Evolutionary conservation across 2,113 vertebrate species (phyloP), one percentile per base, ranked within the genome.

Genomic region (Enhydra lutris): DNA sequence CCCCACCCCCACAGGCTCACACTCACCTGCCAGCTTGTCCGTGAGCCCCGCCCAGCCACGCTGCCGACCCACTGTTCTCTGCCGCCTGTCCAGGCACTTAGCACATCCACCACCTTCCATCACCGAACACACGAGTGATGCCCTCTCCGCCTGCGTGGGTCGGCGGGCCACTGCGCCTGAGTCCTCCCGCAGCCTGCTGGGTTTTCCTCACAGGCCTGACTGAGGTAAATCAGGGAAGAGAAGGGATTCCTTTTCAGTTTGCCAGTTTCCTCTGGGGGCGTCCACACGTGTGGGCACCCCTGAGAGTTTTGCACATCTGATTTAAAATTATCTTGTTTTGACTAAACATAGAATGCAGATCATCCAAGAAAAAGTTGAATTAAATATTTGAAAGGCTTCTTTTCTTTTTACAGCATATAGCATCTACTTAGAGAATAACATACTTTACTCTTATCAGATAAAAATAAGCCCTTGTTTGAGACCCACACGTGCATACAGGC

Each of bases 101-200:
- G 29, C 90, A 2, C 21, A 2, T 47, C 73, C 42, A 18, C 42
- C 74, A 47, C 74, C 13, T 31, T 13, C 20, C 10, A 29, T 9
- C 14, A 52, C 11, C 34, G 2, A 17, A 7, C 3, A 7, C n/a
- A 1, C 3, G 20, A 69, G 26, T 3, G 14, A 29, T 7, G 57
- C 65, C n/a, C 74, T n/a, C 1, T 59, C 4, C 1, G 1, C 29
- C 6, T 0, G 4, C 17, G 1, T 23, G 11, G 7, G 8, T 3
- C 8, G 42, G 50, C 15, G 3, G 52, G 24, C 21, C 8, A 67
- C 21, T 4, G 21, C 63, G 45, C 15, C 15, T 1, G 23, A 24
- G 1, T 15, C 29, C 87, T 26, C 23, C 3, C 21, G 2, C 14
- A 4, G 2, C 10, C 4, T 10, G 18, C 52, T n/a, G 1, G 24